phyloP scores from a whole-genome alignment of 2,113 vertebrate species.

The Ramphastos sulfuratus region DNA sequence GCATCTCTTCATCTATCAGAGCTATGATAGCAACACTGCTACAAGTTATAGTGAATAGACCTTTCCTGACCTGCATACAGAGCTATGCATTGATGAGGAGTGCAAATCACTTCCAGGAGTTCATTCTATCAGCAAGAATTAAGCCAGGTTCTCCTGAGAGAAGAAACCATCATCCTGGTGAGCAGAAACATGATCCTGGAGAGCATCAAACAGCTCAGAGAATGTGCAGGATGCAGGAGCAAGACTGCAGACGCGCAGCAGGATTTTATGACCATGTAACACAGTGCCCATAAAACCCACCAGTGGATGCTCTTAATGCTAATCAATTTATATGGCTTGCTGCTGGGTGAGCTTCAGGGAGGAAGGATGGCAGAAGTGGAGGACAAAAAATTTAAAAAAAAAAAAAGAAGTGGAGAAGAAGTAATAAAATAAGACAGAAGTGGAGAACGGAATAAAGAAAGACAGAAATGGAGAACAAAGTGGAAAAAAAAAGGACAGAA shows the following conservation, averaged over 20 bases:
- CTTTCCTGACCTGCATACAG: not conserved
- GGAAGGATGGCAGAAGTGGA: not conserved
- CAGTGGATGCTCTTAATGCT: not conserved
- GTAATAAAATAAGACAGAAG: too few species aligned
- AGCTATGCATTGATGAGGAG: not conserved
- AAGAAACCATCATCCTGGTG: not conserved
- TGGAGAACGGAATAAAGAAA: too few species aligned
- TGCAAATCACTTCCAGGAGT: not conserved
- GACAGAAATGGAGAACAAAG: too few species aligned
- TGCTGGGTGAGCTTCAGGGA: not conserved
- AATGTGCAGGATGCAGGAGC: not conserved
- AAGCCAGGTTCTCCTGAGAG: not conserved
- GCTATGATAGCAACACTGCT: not conserved
- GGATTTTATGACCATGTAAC: constrained; percentile 2
- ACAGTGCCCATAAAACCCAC: constrained; percentile 5
- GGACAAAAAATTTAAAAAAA: not conserved
- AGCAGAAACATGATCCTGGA: not conserved
- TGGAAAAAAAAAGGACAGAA: too few species aligned
- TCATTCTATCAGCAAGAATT: not conserved
- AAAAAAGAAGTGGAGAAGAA: too few species aligned
- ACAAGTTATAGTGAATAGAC: not conserved
- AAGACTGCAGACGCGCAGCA: not conserved
- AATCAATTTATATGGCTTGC: not conserved
- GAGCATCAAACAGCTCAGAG: not conserved
- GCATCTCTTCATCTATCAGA: not conserved